Conservation (phyloP, 2,888 invertebrate species). For the Megalurothrips usitatus region DNA sequence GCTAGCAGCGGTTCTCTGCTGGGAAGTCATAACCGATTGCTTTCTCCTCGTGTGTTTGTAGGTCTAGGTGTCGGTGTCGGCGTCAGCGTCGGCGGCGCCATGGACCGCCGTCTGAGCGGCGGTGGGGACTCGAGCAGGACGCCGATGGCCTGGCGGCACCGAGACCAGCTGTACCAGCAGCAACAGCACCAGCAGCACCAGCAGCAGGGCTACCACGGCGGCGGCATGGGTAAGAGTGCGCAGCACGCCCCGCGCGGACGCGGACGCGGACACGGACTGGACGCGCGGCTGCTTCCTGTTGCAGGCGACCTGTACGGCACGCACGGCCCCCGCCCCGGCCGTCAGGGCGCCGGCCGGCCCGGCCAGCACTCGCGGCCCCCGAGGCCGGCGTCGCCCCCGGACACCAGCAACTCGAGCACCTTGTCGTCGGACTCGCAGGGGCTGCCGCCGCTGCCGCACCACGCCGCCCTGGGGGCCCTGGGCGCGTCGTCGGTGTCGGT, state of each 20-base stretch:
- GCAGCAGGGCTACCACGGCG: slow-evolving; percentile 24
- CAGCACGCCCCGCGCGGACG: too few species aligned
- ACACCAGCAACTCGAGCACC: slow-evolving; percentile 19
- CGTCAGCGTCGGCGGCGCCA: not conserved
- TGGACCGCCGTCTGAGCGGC: not conserved
- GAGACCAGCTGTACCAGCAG: slow-evolving; percentile 35
- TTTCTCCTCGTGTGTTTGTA: not conserved
- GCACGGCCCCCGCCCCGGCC: not conserved
- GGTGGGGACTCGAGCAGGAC: slow-evolving; percentile 29
- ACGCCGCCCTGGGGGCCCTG: not conserved
- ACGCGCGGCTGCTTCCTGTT: too few species aligned
- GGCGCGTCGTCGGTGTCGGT: not conserved
- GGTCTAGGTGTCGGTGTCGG: not conserved
- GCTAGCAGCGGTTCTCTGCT: not conserved
- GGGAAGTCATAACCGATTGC: not conserved
- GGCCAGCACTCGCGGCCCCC: not conserved
- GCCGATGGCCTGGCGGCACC: slow-evolving; percentile 36
- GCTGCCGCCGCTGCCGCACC: not conserved
- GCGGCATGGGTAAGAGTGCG: not conserved
- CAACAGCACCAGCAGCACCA: slow-evolving; percentile 35
- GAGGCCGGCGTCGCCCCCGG: not conserved
- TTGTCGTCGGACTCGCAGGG: slow-evolving; percentile 10
- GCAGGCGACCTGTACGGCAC: not conserved
- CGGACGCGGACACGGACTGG: too few species aligned
- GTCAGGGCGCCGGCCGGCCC: not conserved